Base-by-base conservation (phyloP, 2,797 vertebrate genomes). In the Manis pentadactyla region DNA sequence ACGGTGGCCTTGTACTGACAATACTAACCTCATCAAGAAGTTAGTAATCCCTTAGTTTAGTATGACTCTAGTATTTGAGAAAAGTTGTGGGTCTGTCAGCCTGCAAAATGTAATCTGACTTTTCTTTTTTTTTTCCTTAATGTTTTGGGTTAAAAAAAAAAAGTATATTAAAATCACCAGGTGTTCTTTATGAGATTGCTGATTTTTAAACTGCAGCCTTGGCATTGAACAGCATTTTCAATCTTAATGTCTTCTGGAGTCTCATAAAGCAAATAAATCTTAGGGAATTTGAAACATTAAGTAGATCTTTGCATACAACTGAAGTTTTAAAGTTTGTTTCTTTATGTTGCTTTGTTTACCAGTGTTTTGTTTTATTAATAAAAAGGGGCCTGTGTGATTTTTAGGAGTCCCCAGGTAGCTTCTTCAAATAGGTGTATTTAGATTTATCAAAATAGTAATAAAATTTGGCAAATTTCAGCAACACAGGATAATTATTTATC, bases 51-150 rank as follows among this genome's bases (percentile, higher is more conserved):
- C 18, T 27, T 27, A 81, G 39, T 78, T 78, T 94, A 93, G 34
- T 87, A 37, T 85, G 29, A 86, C 27, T 95, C 87, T 88, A 75
- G 46, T 94, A 85, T 79, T 96, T 94, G 64, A 31, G 64, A 83
- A 94, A 68, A 93, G 2, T 42, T 57, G 11, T 64, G 93, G 93
- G 17, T 12, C 19, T 89, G 4, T 94, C 39, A 71, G 17, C 23
- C 34, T 87, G 46, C 75, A 94, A 95, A 93, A 78, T 92, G 5
- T 95, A 85, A 74, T 82, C 18, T 87, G 88, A 64, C 1, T 66
- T 0, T 81, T 95, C 27, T 25, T 53, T 37, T 57, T 63, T 61
- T 75, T 79, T 71, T 64, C 4, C 31, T 51, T 88, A 82, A 8
- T 77, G 53, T 87, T 90, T 95, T 89, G 6, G 2, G 27, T 82